Percentiles rank a stretch among this genome's conserved stretches.
Evolutionary conservation across 1,140 invertebrate species (phyloP).

Genomic region (Luehdorfia chinensis): DNA sequence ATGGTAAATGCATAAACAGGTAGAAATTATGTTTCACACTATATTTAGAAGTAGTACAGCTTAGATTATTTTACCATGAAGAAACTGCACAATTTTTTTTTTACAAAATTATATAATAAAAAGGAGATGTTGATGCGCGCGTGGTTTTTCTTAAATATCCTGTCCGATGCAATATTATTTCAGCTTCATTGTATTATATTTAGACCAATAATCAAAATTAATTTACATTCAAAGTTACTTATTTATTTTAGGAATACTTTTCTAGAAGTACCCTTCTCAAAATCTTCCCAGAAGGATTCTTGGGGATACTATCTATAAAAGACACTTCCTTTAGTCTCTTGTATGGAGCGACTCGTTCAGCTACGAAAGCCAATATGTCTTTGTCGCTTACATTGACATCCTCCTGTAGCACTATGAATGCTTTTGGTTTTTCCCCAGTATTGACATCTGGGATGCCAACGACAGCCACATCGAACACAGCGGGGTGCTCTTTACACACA

Average conservation of each 20-base stretch:
- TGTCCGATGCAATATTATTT: no score
- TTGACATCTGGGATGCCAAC: conserved; percentile 86
- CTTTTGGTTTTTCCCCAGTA: conserved; percentile 86
- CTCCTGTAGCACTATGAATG: conserved; percentile 79
- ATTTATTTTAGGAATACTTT: conserved; percentile 29
- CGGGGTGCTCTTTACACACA: conserved; percentile 84
- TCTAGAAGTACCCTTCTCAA: conserved; percentile 79
- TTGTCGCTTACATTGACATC: conserved; percentile 51
- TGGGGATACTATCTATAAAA: conserved; percentile 84
- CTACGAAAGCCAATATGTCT: conserved; percentile 79
- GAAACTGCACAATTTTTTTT: no score
- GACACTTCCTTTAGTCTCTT: conserved; percentile 83
- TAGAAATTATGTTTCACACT: no score
- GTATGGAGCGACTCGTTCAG: conserved; percentile 81
- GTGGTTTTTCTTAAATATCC: no score
- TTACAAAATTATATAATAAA: no score
- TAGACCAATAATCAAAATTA: no score
- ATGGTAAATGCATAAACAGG: no score
- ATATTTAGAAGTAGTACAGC: no score
- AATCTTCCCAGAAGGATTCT: conserved; percentile 87
- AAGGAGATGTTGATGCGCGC: no score
- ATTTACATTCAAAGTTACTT: no score
- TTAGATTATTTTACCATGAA: no score
- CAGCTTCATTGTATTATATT: no score
- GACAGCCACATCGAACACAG: conserved; percentile 88